phyloP scores from a whole-genome alignment of 2,797 vertebrate genomes.

The Diplodus sargus region DNA sequence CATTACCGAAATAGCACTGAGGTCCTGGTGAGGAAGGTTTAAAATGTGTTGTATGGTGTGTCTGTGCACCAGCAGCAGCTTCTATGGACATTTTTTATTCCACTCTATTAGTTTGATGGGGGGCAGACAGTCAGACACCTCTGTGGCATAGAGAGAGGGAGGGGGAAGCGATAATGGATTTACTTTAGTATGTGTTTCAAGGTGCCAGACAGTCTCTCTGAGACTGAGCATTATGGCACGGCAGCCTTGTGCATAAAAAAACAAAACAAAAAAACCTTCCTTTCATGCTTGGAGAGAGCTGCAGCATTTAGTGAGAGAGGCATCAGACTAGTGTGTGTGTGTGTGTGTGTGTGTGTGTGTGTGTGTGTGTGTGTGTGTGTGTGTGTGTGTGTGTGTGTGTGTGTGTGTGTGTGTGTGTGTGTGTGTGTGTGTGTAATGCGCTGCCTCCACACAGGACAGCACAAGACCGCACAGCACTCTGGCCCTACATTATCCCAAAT shows the following conservation, averaged over 20 bases:
- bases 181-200: conserved; percentile 71
- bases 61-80: conserved; percentile 25
- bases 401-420: background rate
- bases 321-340: conserved; percentile 51
- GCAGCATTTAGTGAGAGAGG: conserved; percentile 68
- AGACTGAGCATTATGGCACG: conserved; percentile 62
- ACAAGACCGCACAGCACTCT: conserved; percentile 40
- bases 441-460: conserved; percentile 16
- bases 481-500: conserved; percentile 78
- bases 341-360: no score
- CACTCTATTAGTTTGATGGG: conserved; percentile 58
- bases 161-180: conserved; percentile 70
- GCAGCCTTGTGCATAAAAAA: conserved; percentile 43
- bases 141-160: conserved; percentile 41
- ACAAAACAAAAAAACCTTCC: conserved; percentile 48
- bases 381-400: background rate
- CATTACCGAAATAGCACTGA: conserved; percentile 46
- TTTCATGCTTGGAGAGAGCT: conserved; percentile 71
- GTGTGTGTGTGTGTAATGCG: background rate
- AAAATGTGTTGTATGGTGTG: conserved; percentile 14
- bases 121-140: conserved; percentile 69
- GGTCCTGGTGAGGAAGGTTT: conserved; percentile 32
- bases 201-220: conserved; percentile 73
- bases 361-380: background rate
- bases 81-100: conserved; percentile 63